Evolutionary conservation across 2,888 invertebrate genomes (phyloP).

Genomic region (Ennomos fuscantarius): DNA sequence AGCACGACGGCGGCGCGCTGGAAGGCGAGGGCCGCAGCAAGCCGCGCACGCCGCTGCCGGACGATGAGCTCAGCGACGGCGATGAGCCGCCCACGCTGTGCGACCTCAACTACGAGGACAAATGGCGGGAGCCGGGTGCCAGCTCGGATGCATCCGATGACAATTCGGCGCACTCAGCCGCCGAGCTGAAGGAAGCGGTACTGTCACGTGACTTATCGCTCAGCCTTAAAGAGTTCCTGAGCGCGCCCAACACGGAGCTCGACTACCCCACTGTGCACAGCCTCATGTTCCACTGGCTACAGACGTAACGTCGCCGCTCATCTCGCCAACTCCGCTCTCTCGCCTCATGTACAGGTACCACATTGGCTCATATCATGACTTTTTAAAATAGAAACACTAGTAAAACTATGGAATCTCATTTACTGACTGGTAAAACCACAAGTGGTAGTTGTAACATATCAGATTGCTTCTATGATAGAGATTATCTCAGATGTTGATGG

Average conservation of each 20-base stretch:
- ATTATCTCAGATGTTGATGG: slow-evolving; percentile 56
- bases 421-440: slow-evolving; percentile 35
- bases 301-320: slow-evolving; percentile 67
- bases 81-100: slow-evolving; percentile 80
- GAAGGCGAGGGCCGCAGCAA: slow-evolving; percentile 54
- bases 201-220: slow-evolving; percentile 57
- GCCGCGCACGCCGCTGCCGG: slow-evolving; percentile 56
- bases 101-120: slow-evolving; percentile 70
- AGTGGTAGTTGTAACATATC: slow-evolving; percentile 67
- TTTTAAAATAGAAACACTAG: slow-evolving; percentile 17
- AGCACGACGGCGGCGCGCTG: slow-evolving; percentile 69
- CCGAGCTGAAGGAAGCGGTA: slow-evolving; percentile 58
- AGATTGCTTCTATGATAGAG: slow-evolving; percentile 54
- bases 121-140: slow-evolving; percentile 64
- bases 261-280: slow-evolving; percentile 81
- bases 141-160: slow-evolving; percentile 76
- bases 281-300: slow-evolving; percentile 83
- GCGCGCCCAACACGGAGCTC: slow-evolving; percentile 75
- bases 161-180: slow-evolving; percentile 73
- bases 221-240: slow-evolving; percentile 71
- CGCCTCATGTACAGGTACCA: slow-evolving; percentile 40
- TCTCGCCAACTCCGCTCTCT: slow-evolving; percentile 26
- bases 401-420: slow-evolving; percentile 30
- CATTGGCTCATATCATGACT: slow-evolving; percentile 46
- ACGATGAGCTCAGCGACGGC: slow-evolving; percentile 72